Base-by-base conservation (phyloP, 1,140 invertebrate genomes). In the Gryllus bimaculatus region DNA sequence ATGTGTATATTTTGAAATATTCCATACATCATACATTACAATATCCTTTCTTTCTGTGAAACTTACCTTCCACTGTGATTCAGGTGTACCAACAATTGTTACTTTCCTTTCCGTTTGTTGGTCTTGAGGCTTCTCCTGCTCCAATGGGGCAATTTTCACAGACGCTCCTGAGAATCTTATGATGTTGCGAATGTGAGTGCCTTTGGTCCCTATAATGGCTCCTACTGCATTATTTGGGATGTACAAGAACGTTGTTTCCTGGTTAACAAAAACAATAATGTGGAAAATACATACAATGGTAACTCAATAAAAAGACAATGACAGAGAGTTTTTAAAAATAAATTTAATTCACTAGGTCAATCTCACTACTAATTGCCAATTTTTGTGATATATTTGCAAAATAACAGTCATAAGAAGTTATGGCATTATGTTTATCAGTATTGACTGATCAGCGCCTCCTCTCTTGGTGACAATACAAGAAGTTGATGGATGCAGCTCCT, bases 181-280 rank as follows among this genome's bases (percentile, higher is more conserved):
- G 81, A 99, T 98, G 85, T 97, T 98, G 81, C 97, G 93, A 82
- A 99, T 99, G 85, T 98, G 95, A 5, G 94, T 94, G 47, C 97
- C 97, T 84, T 97, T 98, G 15, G 96, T 97, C 78, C 98, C 98
- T 83, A 99, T 99, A 75, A 98, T 96, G 76, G 97, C 97, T 74
- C 98, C 98, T 21, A 99, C 97, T 77, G 96, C 95, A 84, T 95
- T 96, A 84, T 98, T 98, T 48, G 98, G 98, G 87, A 99, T 97
- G 88, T 98, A 99, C 78, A 99, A 88, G 85, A 93, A 96, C 12
- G 95, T 95, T 7, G 95, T 96, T 87, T 98, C 96, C 89, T 95
- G 90, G 47, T 49, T 39, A 78, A 79, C 5, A 75, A 49, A 21
- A 80, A 8, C 47, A 77, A 26, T 77, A 48, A 77, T 39, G 47